phyloP scores from a whole-genome alignment of 2,797 vertebrate genomes.

The Sebastiscus albofasciatus region DNA sequence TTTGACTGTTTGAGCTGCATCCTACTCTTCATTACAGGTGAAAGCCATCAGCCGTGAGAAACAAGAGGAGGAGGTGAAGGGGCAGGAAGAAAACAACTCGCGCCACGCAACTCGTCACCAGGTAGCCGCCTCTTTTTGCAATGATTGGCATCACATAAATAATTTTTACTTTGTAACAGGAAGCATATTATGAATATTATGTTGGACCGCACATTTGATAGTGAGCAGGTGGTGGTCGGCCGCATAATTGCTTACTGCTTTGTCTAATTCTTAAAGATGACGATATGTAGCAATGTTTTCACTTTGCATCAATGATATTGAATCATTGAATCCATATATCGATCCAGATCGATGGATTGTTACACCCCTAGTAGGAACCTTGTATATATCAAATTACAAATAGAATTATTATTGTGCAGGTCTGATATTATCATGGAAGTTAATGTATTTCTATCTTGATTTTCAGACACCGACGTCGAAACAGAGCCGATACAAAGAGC shows the following conservation, averaged over 20 bases:
- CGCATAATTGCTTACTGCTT: not conserved
- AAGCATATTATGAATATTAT: not conserved
- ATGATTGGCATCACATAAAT: not conserved
- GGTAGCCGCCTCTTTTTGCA: conserved; percentile 72
- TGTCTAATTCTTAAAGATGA: not conserved
- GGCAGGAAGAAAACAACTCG: conserved; percentile 91
- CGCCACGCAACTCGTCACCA: conserved; percentile 97
- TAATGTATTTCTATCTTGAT: not conserved
- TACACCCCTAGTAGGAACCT: too few relatives aligned
- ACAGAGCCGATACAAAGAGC: conserved; percentile 96
- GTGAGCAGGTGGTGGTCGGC: too few relatives aligned
- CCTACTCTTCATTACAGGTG: conserved; percentile 81
- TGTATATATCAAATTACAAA: too few relatives aligned
- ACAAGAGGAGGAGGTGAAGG: conserved; percentile 94
- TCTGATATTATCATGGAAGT: not conserved
- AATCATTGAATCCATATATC: too few relatives aligned
- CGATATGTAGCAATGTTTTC: too few relatives aligned
- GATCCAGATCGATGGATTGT: too few relatives aligned
- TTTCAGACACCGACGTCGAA: conserved; percentile 92
- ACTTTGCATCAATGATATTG: too few relatives aligned
- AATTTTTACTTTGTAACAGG: not conserved
- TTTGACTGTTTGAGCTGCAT: not conserved
- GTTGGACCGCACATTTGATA: not conserved
- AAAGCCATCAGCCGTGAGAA: conserved; percentile 97
- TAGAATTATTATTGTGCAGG: not conserved